Base-by-base conservation (phyloP, 2,888 invertebrate species). In the Lasioglossum figueresi region DNA sequence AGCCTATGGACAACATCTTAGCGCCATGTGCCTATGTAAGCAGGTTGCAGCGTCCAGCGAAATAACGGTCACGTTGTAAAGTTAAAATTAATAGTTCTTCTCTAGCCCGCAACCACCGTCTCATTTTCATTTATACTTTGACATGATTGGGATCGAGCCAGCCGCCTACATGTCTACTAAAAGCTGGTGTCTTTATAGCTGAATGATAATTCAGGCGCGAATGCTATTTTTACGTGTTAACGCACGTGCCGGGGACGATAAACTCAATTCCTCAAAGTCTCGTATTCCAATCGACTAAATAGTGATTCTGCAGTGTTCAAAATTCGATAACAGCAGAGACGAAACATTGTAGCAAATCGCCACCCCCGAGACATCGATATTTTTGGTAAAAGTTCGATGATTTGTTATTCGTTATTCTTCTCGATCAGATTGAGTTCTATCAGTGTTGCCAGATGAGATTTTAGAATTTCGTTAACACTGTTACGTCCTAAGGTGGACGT, bases 131-230 rank as follows among this genome's bases (percentile, higher is more conserved):
- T 82, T 85, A 82, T 86, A 82, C 78, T 75, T 79, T 85, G 86
- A 68, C 86, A 87, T 78, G 82, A 81, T 87, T 87, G 86, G 86
- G 86, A 76, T 79, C 34, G 27, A 78, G 86, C 86, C 86, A 87
- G 82, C 80, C 85, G 80, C 86, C 86, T 82, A 82, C 85, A 66
- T 31, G 77, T 84, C 77, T 80, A 72, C 80, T 72, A 80, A 84
- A 85, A 83, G 31, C 31, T 48, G 45, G 40, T 77, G 75, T 31
- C 75, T 76, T 80, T 73, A 72, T 68, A 43, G 75, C 23, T 16
- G 74, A 85, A 78, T 76, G 77, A 85, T 77, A 84, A 78, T 72
- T 85, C 71, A 40, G 40, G 12, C 45, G 23, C 34, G 66, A 40
- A 66, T 76, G 71, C 80, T 84, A 85, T 84, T 85, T 85, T 85